phyloP scores from a whole-genome alignment of 2,113 vertebrate genomes.

The Herpetotheres cachinnans region DNA sequence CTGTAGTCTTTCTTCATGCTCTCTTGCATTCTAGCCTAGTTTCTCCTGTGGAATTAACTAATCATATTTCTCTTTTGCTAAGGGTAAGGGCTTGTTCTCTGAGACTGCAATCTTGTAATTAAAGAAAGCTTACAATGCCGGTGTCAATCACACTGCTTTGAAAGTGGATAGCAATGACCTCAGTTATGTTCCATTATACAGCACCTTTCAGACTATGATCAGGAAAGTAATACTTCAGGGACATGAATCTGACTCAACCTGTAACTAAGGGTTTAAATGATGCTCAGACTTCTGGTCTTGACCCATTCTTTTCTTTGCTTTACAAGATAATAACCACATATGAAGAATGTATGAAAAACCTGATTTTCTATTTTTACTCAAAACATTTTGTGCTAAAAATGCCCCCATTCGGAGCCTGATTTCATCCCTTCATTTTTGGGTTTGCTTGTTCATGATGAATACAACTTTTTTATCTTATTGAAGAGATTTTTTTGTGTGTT shows the following conservation, averaged over 20 bases:
- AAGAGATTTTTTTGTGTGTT: background rate
- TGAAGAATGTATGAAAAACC: background rate
- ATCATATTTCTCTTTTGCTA: slow-evolving; percentile 50
- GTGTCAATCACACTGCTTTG: slow-evolving; percentile 28
- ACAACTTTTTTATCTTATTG: background rate
- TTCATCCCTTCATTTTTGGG: background rate
- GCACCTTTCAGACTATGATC: slow-evolving; percentile 35
- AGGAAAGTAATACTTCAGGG: slow-evolving; percentile 21
- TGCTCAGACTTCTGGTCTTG: background rate
- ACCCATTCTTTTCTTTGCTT: background rate
- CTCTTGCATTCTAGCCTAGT: background rate
- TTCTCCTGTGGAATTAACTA: slow-evolving; percentile 44
- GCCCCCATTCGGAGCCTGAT: background rate
- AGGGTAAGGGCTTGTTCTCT: slow-evolving; percentile 42
- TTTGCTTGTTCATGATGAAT: background rate
- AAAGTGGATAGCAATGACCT: slow-evolving; percentile 27
- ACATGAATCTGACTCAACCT: background rate
- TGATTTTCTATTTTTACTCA: background rate
- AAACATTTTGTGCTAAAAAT: background rate
- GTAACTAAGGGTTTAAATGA: slow-evolving; percentile 5
- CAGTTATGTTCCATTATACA: slow-evolving; percentile 24
- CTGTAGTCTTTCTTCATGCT: background rate
- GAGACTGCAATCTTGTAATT: slow-evolving; percentile 55
- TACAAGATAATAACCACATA: background rate
- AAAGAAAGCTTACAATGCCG: slow-evolving; percentile 49